Conservation (phyloP, 2,797 vertebrate genomes). For the Dendrocincla tyrannina region DNA sequence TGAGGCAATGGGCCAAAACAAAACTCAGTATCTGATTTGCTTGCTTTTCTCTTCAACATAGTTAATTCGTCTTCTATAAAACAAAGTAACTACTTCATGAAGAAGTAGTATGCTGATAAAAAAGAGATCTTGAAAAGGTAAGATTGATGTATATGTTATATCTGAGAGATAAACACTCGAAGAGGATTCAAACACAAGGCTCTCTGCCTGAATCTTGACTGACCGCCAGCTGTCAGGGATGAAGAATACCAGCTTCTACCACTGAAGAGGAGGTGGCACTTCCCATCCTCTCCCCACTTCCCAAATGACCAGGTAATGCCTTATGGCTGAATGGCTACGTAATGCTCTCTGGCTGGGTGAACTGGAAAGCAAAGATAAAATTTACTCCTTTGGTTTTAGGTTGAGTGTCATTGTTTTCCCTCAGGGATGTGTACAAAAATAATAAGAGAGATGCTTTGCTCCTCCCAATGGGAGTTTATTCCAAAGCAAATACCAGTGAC, state of each 20-base stretch:
- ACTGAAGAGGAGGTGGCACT: background rate
- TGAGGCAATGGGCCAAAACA: background rate
- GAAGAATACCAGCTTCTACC: background rate
- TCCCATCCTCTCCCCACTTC: background rate
- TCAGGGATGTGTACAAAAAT: background rate
- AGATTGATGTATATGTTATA: background rate
- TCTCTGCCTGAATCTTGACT: background rate
- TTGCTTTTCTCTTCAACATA: background rate
- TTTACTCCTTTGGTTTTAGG: background rate
- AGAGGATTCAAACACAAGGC: background rate
- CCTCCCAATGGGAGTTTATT: background rate
- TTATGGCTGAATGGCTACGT: rapidly evolving
- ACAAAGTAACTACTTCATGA: background rate
- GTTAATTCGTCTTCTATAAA: background rate
- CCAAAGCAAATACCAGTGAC: background rate
- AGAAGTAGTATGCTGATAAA: background rate
- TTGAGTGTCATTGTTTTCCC: background rate
- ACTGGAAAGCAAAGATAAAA: background rate
- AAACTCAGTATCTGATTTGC: background rate
- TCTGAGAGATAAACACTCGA: background rate
- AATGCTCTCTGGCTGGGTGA: background rate
- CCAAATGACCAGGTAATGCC: background rate
- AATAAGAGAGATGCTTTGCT: background rate
- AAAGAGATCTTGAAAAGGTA: background rate
- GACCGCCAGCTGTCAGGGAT: background rate